A percentile compares a stretch with the other conserved stretches of the same genome.
These are phyloP conservation scores for Hycleus cichorii DNA, from an alignment of 1,140 invertebrate species.

Conservation along the genomic window DNA sequence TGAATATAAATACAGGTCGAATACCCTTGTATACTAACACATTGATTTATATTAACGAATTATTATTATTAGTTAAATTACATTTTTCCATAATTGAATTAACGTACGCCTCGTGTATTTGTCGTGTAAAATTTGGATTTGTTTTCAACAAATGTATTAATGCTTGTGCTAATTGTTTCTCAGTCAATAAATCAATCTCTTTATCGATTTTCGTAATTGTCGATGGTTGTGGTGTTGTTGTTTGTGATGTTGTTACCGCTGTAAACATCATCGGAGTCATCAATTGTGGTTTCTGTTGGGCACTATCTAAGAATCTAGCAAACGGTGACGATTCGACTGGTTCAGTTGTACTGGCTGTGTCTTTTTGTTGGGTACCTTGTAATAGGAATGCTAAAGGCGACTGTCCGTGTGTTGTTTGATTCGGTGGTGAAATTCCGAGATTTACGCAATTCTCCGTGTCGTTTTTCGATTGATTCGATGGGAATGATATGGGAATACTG, in stretches of 20 bases:
- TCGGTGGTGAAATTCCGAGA: conserved; percentile 1
- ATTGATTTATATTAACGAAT: conserved; percentile 10
- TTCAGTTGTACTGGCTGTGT: conserved; percentile 34
- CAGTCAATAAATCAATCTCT: conserved; percentile 63
- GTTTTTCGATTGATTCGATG: background rate
- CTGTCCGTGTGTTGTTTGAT: conserved; percentile 25
- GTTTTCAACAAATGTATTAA: conserved; percentile 80
- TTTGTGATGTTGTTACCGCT: conserved; percentile 33
- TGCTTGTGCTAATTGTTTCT: conserved; percentile 80
- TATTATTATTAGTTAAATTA: conserved; percentile 33
- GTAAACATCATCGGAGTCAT: conserved; percentile 81
- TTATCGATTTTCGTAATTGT: conserved; percentile 18
- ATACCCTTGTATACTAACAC: background rate
- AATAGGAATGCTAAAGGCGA: conserved; percentile 43
- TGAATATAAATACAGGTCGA: no score
- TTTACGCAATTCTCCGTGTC: background rate
- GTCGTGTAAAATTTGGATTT: conserved; percentile 77
- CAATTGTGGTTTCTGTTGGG: conserved; percentile 56
- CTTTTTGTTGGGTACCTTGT: conserved; percentile 31
- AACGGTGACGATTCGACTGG: conserved; percentile 38
- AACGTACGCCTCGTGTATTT: conserved; percentile 83
- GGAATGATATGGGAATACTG: conserved; percentile 9
- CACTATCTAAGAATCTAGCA: conserved; percentile 44
- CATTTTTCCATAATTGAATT: conserved; percentile 72
- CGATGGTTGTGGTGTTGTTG: conserved; percentile 19